These are phyloP conservation scores for Catocala sponsa DNA, from an alignment of 2,888 invertebrate genomes.

Conservation along the genomic window DNA sequence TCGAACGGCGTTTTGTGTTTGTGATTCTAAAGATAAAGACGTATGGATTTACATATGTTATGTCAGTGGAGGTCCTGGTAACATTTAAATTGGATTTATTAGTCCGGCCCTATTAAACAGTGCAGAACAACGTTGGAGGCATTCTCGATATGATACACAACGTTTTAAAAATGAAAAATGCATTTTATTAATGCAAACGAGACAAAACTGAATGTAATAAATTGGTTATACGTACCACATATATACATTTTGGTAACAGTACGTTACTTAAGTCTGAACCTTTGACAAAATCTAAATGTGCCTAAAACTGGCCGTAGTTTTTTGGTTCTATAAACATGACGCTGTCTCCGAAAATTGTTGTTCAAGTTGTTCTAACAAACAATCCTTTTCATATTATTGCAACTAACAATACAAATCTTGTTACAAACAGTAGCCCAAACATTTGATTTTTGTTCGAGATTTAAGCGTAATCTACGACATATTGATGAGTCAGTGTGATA, in stretches of 20 bases:
- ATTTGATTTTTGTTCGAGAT: conserved; percentile 59
- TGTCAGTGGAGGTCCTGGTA: conserved; percentile 81
- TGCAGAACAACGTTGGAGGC: conserved; percentile 77
- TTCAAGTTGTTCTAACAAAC: conserved; percentile 44
- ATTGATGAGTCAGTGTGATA: conserved; percentile 71
- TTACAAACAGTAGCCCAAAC: conserved; percentile 78
- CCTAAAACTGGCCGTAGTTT: not conserved
- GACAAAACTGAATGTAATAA: conserved; percentile 1
- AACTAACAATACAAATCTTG: conserved; percentile 75
- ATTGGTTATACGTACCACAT: not conserved
- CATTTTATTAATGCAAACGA: conserved; percentile 29
- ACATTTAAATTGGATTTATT: conserved; percentile 88
- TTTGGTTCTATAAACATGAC: conserved; percentile 4
- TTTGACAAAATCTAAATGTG: too few species aligned
- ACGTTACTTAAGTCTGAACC: too few species aligned
- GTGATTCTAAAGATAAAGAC: conserved; percentile 86
- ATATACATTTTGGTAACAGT: too few species aligned
- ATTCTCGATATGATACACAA: conserved; percentile 56
- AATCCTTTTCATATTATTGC: conserved; percentile 71
- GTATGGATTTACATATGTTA: conserved; percentile 88
- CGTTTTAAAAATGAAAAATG: conserved; percentile 45
- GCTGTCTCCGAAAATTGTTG: not conserved
- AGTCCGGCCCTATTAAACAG: conserved; percentile 77
- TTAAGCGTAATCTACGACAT: conserved; percentile 64
- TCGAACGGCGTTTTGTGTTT: conserved; percentile 79